phyloP scores from a whole-genome alignment of 2,888 invertebrate genomes.

The Tenthredo distinguenda region DNA sequence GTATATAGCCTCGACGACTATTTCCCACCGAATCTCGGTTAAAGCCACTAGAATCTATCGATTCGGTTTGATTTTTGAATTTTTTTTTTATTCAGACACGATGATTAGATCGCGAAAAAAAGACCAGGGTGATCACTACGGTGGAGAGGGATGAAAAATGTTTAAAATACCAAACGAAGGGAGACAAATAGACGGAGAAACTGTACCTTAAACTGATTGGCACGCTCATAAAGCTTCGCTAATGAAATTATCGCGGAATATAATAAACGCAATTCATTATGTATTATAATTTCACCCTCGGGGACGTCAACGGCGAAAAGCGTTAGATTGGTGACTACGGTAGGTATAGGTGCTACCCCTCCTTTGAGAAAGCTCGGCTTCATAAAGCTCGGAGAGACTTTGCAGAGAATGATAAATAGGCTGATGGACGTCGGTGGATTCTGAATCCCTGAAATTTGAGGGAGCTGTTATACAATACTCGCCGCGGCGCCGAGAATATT shows the following conservation, averaged over 20 bases:
- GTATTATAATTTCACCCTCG: constrained; percentile 47
- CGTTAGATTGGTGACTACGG: background rate
- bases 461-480: background rate
- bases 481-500: background rate
- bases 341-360: background rate
- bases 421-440: constrained; percentile 11
- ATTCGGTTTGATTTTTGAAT: background rate
- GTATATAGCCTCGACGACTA: background rate
- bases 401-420: constrained; percentile 22
- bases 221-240: constrained; percentile 26
- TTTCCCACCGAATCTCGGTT: background rate
- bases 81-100: background rate
- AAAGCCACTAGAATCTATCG: background rate
- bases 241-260: constrained; percentile 23
- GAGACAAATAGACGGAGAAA: constrained; percentile 5
- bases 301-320: constrained; percentile 5
- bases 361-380: background rate
- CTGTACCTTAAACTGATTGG: constrained; percentile 7
- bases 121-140: too few relatives aligned
- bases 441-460: constrained; percentile 22
- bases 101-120: background rate
- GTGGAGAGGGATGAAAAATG: background rate
- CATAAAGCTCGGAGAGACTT: background rate
- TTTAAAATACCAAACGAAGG: background rate
- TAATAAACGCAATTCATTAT: constrained; percentile 47